These are phyloP conservation scores for Dicentrarchus labrax DNA, from an alignment of 2,113 vertebrate species.

Conservation along the genomic window DNA sequence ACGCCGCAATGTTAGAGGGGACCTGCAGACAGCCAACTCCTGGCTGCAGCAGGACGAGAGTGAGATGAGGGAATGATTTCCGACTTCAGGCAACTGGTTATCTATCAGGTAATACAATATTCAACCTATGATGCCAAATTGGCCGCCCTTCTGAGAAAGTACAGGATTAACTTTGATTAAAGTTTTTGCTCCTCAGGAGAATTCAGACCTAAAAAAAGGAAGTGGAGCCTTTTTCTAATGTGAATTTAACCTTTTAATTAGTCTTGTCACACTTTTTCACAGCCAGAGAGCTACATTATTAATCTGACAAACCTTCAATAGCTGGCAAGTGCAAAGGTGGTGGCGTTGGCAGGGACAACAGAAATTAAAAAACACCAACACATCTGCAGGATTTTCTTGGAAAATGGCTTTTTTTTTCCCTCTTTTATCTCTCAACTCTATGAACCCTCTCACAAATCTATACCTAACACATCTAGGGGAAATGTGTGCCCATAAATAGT, in stretches of 20 bases:
- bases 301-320: slow-evolving; percentile 42
- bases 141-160: slow-evolving; percentile 61
- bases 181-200: slow-evolving; percentile 37
- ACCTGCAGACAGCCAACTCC: slow-evolving; percentile 42
- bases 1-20: slow-evolving; percentile 69
- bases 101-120: slow-evolving; percentile 74
- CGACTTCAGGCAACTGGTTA: slow-evolving; percentile 38
- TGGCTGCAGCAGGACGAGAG: slow-evolving; percentile 51
- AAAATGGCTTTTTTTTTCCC: neutral
- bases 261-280: neutral
- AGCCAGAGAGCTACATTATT: slow-evolving; percentile 27
- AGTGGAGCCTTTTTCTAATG: slow-evolving; percentile 12
- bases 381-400: slow-evolving; percentile 16
- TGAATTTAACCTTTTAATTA: slow-evolving; percentile 45
- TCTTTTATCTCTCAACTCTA: neutral
- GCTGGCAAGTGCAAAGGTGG: slow-evolving; percentile 10
- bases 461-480: slow-evolving; percentile 7
- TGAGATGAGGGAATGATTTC: slow-evolving; percentile 52
- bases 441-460: slow-evolving; percentile 9
- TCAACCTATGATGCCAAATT: slow-evolving; percentile 64
- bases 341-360: slow-evolving; percentile 2
- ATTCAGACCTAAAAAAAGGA: neutral
- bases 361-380: neutral
- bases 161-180: slow-evolving; percentile 65
- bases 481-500: slow-evolving; percentile 16